Evolutionary conservation across 1,140 invertebrate species (phyloP).

Genomic region (Choristoneura fumiferana): DNA sequence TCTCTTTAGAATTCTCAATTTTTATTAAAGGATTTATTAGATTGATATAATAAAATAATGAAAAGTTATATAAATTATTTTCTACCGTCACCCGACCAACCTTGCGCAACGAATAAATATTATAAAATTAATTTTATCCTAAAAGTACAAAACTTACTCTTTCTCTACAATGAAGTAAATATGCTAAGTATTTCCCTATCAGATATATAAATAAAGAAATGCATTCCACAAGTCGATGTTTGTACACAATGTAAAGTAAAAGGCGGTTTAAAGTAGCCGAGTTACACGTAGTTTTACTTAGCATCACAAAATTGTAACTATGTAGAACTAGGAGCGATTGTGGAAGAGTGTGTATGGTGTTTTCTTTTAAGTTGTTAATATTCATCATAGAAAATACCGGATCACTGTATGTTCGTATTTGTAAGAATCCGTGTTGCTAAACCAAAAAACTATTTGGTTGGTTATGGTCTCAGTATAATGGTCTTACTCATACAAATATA

Average conservation of each 20-base stretch:
- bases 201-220: slow-evolving; percentile 20
- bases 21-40: neutral
- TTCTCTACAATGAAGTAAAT: neutral
- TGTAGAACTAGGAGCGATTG: neutral
- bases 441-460: too few relatives aligned
- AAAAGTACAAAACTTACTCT: neutral
- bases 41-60: neutral
- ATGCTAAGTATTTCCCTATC: neutral
- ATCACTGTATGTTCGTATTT: too few relatives aligned
- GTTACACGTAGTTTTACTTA: slow-evolving; percentile 4
- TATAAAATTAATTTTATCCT: neutral
- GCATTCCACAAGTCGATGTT: slow-evolving; percentile 36
- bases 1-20: slow-evolving; percentile 37
- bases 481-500: too few relatives aligned
- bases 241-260: slow-evolving; percentile 39
- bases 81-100: slow-evolving; percentile 22
- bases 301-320: slow-evolving; percentile 12
- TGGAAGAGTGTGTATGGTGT: neutral
- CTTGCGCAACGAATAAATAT: slow-evolving; percentile 22
- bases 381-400: too few relatives aligned
- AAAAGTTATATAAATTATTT: slow-evolving; percentile 14
- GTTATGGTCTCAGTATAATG: too few relatives aligned
- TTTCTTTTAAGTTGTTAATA: neutral
- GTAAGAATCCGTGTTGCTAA: too few relatives aligned
- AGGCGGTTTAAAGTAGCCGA: slow-evolving; percentile 25